phyloP scores from a whole-genome alignment of 1,140 invertebrate species.

The Sitophilus oryzae region DNA sequence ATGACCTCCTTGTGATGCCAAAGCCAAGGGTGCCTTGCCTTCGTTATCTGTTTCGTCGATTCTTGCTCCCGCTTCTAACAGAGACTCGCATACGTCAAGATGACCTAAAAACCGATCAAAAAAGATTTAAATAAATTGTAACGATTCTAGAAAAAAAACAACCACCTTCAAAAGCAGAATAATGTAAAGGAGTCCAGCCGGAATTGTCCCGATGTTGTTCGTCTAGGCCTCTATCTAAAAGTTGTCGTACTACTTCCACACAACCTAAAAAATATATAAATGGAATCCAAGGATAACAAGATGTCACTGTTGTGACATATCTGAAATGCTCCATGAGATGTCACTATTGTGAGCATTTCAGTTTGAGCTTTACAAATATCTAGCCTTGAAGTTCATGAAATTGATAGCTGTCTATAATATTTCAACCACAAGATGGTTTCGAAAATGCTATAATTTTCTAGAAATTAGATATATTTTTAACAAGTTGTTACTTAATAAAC shows the following conservation, averaged over 20 bases:
- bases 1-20: constrained; percentile 87
- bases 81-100: constrained; percentile 75
- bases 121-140: constrained; percentile 79
- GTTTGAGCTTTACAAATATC: no score
- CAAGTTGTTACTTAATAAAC: no score
- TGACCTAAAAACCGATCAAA: constrained; percentile 64
- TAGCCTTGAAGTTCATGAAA: no score
- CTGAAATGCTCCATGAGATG: no score
- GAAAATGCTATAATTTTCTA: no score
- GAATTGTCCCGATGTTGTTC: constrained; percentile 87
- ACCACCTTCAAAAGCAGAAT: constrained; percentile 82
- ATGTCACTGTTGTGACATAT: no score
- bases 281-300: no score
- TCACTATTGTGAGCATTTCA: no score
- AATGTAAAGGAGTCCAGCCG: constrained; percentile 91
- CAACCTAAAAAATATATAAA: constrained; percentile 45
- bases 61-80: constrained; percentile 87
- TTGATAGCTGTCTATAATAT: no score
- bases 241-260: constrained; percentile 77
- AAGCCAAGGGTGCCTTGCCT: constrained; percentile 82
- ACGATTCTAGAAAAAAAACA: constrained; percentile 58
- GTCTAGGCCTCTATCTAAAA: constrained; percentile 84
- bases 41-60: constrained; percentile 91
- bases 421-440: no score
- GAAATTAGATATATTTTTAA: no score